Base-by-base conservation (phyloP, 1,140 invertebrate genomes). In the Leptestheria dahalacensis region DNA sequence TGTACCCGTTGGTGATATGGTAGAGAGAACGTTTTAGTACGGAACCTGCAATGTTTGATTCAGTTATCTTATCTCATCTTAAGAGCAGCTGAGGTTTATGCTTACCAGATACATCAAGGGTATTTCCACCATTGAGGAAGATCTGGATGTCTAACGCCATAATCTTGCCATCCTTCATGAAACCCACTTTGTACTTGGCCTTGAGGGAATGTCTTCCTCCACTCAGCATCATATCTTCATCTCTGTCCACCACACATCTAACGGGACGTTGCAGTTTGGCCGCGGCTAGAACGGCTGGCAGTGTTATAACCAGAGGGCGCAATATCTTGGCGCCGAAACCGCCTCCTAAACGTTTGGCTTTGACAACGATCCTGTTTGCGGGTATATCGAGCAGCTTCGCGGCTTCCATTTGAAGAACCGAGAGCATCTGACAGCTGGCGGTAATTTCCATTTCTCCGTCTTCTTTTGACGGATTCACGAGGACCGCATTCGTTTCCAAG, bases 271-370 rank as follows among this genome's bases (percentile, higher is more conserved):
- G 74, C 2, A 87, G 74, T 66, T 15, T 41, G 33, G 33, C 33
- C 6, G 33, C 33, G 25, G 78, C 80, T 25, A 81, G 61, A 50
- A 77, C 77, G 29, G 71, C 68, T n/a, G 77, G 74, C 11, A 73
- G 59, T n/a, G 73, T 65, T 2, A 76, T 52, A 3, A 82, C 64
- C 26, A 76, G 71, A 1, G 77, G 73, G 49, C 87, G 76, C 0
- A 86, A 85, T 71, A 97, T 92, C 74, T 97, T 97, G 2, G 93
- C 94, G n/a, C 94, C 94, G 74, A 97, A 97, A 26, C 91, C 94
- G 33, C 94, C 94, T 6, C 93, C 93, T 65, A 97, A 72, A 60
- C 93, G 78, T 70, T 94, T 94, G 0, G 88, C 84, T 62, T 80
- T 80, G 9, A 82, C 79, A 1, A 82, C 78, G 33, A 97, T 75